phyloP scores from a whole-genome alignment of 2,888 invertebrate genomes.

The Hirtodrosophila trivittata region DNA sequence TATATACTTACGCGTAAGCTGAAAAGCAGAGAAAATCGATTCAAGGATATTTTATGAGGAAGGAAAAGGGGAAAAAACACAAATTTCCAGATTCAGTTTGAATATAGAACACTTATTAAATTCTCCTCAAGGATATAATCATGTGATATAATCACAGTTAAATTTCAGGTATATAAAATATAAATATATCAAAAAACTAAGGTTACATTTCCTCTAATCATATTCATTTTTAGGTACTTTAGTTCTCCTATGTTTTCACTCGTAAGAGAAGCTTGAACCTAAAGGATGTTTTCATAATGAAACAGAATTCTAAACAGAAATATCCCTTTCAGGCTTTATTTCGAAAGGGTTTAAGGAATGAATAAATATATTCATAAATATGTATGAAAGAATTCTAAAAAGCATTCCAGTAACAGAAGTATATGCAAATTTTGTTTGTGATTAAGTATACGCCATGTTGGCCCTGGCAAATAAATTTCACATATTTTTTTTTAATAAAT shows the following conservation, averaged over 20 bases:
- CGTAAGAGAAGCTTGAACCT: too few species aligned
- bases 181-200: too few species aligned
- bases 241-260: too few species aligned
- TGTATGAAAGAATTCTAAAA: conserved; percentile 8
- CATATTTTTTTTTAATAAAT: background rate
- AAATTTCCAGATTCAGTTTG: too few species aligned
- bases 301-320: too few species aligned
- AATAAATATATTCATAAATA: conserved; percentile 7
- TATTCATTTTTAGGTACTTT: too few species aligned
- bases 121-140: too few species aligned
- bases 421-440: conserved; percentile 25
- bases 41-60: background rate
- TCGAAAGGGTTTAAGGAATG: background rate
- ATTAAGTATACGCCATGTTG: conserved; percentile 42
- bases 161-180: too few species aligned
- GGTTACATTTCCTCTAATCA: too few species aligned
- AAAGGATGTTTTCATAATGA: too few species aligned
- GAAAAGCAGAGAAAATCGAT: conserved; percentile 24
- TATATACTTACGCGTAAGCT: conserved; percentile 49
- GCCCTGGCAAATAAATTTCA: conserved; percentile 3
- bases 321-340: background rate
- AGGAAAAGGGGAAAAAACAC: conserved; percentile 1
- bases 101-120: too few species aligned
- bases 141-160: too few species aligned
- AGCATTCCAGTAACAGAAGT: conserved; percentile 24